phyloP scores from a whole-genome alignment of 2,888 invertebrate species.

The Scaptomyza reducta region DNA sequence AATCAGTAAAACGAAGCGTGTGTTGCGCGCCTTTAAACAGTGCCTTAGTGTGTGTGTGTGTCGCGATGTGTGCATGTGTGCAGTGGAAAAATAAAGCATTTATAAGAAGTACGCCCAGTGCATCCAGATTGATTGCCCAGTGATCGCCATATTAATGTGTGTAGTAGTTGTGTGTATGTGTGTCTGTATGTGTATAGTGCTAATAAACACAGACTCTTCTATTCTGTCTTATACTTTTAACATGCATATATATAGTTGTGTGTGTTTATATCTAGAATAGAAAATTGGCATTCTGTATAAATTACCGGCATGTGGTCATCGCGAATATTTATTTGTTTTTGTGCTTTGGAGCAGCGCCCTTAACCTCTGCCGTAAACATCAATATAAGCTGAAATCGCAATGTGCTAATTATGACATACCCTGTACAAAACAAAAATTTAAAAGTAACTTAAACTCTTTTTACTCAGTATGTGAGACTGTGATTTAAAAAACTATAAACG shows the following conservation, averaged over 20 bases:
- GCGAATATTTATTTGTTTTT: neutral
- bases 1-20: slow-evolving; percentile 46
- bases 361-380: slow-evolving; percentile 17
- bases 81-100: slow-evolving; percentile 23
- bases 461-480: no score
- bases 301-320: slow-evolving; percentile 71
- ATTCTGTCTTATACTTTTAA: slow-evolving; percentile 20
- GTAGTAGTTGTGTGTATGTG: neutral
- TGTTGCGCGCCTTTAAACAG: slow-evolving; percentile 14
- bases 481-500: no score
- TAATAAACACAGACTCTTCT: slow-evolving; percentile 28
- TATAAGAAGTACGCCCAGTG: slow-evolving; percentile 2
- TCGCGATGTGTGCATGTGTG: slow-evolving; percentile 12
- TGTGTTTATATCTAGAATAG: neutral
- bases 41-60: slow-evolving; percentile 4
- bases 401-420: slow-evolving; percentile 17
- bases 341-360: slow-evolving; percentile 28
- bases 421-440: no score
- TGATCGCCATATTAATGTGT: slow-evolving; percentile 25
- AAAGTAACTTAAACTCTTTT: no score
- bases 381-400: neutral
- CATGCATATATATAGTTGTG: neutral
- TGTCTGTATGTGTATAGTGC: slow-evolving; percentile 13
- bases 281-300: slow-evolving; percentile 49
- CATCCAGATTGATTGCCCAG: slow-evolving; percentile 29